A percentile compares a stretch with the other conserved stretches of the same genome.
phyloP scores from a whole-genome alignment of 1,140 invertebrate genomes.

The Orius insidiosus region DNA sequence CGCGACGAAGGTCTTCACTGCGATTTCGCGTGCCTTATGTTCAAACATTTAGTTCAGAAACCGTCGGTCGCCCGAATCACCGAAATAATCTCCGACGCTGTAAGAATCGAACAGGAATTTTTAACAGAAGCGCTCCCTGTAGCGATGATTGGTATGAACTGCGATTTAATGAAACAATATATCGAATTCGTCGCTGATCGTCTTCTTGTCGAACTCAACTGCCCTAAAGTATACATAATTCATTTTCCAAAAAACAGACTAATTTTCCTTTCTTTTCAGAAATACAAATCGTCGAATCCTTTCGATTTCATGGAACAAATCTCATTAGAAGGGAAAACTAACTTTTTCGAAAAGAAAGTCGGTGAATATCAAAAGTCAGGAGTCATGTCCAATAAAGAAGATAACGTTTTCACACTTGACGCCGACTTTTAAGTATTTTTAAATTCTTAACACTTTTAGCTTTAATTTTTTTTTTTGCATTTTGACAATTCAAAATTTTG shows the following conservation, averaged over 20 bases:
- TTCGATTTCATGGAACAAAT: constrained; percentile 99
- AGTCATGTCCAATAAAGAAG: constrained; percentile 54
- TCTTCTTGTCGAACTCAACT: constrained; percentile 72
- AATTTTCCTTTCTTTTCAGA: constrained; percentile 37
- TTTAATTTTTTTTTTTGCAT: too few species aligned
- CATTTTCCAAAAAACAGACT: too few species aligned
- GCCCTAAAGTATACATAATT: constrained; percentile 66
- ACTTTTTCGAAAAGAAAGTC: constrained; percentile 99
- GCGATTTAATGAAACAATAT: constrained; percentile 84
- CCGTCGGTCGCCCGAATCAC: constrained; percentile 59
- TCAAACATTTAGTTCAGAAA: constrained; percentile 86
- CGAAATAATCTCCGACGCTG: constrained; percentile 82
- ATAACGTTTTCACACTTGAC: constrained; percentile 65
- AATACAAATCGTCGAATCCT: constrained; percentile 87
- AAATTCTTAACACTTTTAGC: too few species aligned
- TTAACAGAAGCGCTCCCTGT: constrained; percentile 89
- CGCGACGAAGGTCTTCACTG: constrained; percentile 97
- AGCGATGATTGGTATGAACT: constrained; percentile 95
- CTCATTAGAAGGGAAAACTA: constrained; percentile 95
- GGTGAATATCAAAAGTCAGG: constrained; percentile 97
- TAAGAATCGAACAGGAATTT: constrained; percentile 94
- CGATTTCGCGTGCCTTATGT: constrained; percentile 98
- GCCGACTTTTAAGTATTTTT: constrained; percentile 84
- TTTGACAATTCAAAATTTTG: too few species aligned
- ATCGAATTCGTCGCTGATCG: constrained; percentile 97